phyloP scores from a whole-genome alignment of 2,113 vertebrate species.

The Syngnathus floridae region DNA sequence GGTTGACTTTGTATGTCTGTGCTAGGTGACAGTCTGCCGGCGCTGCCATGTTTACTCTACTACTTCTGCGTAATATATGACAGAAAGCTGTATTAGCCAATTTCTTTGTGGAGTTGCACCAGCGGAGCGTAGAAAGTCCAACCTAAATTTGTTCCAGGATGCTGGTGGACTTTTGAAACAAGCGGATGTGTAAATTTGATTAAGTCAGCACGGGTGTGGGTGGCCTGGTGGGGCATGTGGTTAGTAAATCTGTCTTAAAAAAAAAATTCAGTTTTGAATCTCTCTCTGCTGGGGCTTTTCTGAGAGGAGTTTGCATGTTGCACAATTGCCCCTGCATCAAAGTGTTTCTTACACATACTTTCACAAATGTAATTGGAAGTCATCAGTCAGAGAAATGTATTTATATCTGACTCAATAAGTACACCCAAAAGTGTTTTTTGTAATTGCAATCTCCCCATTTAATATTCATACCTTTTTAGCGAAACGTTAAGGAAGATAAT shows the following conservation, averaged over 20 bases:
- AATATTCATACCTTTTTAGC: background rate
- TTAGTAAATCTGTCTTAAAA: background rate
- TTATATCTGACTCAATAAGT: too few species aligned
- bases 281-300: background rate
- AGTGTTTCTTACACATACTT: background rate
- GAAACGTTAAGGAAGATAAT: background rate
- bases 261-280: background rate
- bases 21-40: background rate
- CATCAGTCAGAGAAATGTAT: background rate
- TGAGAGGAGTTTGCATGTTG: background rate
- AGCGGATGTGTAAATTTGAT: background rate
- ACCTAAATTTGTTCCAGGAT: background rate
- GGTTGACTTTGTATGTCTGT: background rate
- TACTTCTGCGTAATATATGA: background rate
- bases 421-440: too few species aligned
- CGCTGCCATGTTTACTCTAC: background rate
- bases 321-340: too few species aligned
- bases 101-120: background rate
- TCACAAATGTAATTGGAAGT: background rate
- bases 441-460: background rate
- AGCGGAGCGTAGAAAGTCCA: background rate
- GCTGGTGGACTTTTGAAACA: background rate
- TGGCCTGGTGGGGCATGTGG: background rate
- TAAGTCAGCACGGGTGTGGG: background rate
- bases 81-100: background rate